Base-by-base conservation (phyloP, 2,797 vertebrate species). In the Scyliorhinus canicula region DNA sequence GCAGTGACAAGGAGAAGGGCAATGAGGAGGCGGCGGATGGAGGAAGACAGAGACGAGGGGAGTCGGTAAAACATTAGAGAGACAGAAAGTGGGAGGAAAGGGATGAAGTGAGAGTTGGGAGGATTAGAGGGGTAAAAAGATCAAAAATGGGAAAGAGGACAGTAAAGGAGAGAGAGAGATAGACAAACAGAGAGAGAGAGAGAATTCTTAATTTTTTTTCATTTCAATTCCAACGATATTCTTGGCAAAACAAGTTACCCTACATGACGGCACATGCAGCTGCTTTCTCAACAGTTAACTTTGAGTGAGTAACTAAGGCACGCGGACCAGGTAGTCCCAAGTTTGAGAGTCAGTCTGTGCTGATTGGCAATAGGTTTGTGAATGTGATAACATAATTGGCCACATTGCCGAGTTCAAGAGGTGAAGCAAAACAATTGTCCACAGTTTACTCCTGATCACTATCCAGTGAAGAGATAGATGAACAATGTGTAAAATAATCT, bases 171-270 rank as follows among this genome's bases (percentile, higher is more conserved):
- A 55, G 19, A 44, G 2, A 50, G 35, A 31, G 57, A n/a, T 12
- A 98, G 55, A 65, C 1, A 57, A 28, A 63, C 65, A 26, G 7
- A 52, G 21, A 93, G 44, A 50, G 44, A 84, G 12, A 55, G 4
- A 88, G 55, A 57, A 57, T 28, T 14, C 35, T 88, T 88, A 57
- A 52, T n/a, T n/a, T n/a, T n/a, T n/a, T n/a, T n/a, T n/a, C n/a
- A n/a, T n/a, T n/a, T n/a, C n/a, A n/a, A n/a, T 88, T 82, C 79
- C 44, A 82, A 47, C 24, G 79, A 26, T 47, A 26, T 47, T 88
- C 14, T 88, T 88, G 14, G 31, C 14, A n/a, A 57, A n/a, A 57
- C 31, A 14, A 52, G 4, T 12, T 88, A 2, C 14, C 55, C 55
- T 60, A 7, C 55, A 88, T 57, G 57, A n/a, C 85, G 19, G 31